A percentile compares a stretch with the other conserved stretches of the same genome.
phyloP scores from a whole-genome alignment of 2,797 vertebrate species.

The Agapornis canus region DNA sequence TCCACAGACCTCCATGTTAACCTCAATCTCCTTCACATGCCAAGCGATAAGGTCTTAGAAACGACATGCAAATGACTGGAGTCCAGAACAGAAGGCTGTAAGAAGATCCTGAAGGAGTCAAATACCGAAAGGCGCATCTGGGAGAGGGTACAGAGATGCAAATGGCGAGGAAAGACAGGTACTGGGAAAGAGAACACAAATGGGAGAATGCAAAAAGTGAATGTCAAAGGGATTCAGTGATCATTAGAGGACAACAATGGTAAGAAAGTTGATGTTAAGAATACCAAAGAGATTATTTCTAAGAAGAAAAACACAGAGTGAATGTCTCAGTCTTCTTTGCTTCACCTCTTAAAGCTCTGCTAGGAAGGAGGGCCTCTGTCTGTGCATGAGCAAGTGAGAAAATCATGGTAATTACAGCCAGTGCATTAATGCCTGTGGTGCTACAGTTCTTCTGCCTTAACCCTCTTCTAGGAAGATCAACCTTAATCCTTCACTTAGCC shows the following conservation, averaged over 20 bases:
- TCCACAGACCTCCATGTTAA: neutral
- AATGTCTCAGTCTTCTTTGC: neutral
- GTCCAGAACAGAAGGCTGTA: neutral
- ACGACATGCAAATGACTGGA: neutral
- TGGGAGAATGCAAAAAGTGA: neutral
- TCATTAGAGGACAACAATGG: accelerated
- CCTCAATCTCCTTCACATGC: neutral
- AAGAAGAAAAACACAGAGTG: neutral
- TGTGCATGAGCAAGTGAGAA: neutral
- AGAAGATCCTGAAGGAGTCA: neutral
- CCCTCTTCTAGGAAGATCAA: neutral
- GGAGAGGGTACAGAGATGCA: neutral
- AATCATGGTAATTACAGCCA: neutral
- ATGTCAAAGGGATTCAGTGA: neutral
- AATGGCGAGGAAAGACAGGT: neutral
- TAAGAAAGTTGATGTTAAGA: neutral
- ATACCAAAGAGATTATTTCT: neutral
- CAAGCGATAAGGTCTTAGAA: neutral
- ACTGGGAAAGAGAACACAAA: neutral
- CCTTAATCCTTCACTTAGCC: neutral
- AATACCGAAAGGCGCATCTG: neutral
- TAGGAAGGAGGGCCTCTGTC: neutral
- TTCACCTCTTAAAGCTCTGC: neutral
- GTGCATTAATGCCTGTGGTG: neutral
- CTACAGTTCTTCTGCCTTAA: neutral